Percentiles rank a stretch among this genome's conserved stretches.
Evolutionary conservation across 1,140 invertebrate genomes (phyloP).

Genomic region (Melitaea cinxia): DNA sequence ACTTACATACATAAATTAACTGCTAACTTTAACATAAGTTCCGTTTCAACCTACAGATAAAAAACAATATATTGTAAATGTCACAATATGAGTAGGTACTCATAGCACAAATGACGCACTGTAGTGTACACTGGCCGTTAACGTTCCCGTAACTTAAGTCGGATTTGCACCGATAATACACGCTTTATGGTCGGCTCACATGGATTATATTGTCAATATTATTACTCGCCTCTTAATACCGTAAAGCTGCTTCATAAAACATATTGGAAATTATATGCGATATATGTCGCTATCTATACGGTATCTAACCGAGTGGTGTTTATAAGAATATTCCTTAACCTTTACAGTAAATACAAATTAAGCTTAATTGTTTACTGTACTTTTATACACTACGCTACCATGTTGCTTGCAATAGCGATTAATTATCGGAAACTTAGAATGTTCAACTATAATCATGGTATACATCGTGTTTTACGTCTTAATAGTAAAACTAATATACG

Average conservation of each 20-base stretch:
- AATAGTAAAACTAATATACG: too few species aligned
- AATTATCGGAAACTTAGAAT: too few species aligned
- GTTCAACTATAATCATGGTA: too few species aligned
- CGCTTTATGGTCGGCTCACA: slow-evolving; percentile 60
- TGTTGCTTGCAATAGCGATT: too few species aligned
- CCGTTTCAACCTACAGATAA: not conserved
- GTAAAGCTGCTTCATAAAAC: slow-evolving; percentile 75
- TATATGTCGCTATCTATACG: slow-evolving; percentile 28
- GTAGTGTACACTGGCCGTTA: slow-evolving; percentile 31
- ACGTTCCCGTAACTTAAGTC: slow-evolving; percentile 58
- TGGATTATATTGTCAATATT: slow-evolving; percentile 77
- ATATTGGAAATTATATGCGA: slow-evolving; percentile 65
- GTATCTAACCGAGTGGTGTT: slow-evolving; percentile 20
- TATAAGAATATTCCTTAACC: slow-evolving; percentile 3
- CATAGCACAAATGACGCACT: slow-evolving; percentile 15
- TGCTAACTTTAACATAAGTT: not conserved
- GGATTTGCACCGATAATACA: slow-evolving; percentile 71
- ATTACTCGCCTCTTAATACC: slow-evolving; percentile 77
- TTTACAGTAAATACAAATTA: too few species aligned
- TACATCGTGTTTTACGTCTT: too few species aligned
- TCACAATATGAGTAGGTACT: not conserved
- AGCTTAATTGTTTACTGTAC: too few species aligned
- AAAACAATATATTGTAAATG: not conserved
- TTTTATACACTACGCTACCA: too few species aligned
- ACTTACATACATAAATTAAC: too few species aligned